These are phyloP conservation scores for Syngnathoides biaculeatus DNA, from an alignment of 2,113 vertebrate genomes.

Conservation along the genomic window DNA sequence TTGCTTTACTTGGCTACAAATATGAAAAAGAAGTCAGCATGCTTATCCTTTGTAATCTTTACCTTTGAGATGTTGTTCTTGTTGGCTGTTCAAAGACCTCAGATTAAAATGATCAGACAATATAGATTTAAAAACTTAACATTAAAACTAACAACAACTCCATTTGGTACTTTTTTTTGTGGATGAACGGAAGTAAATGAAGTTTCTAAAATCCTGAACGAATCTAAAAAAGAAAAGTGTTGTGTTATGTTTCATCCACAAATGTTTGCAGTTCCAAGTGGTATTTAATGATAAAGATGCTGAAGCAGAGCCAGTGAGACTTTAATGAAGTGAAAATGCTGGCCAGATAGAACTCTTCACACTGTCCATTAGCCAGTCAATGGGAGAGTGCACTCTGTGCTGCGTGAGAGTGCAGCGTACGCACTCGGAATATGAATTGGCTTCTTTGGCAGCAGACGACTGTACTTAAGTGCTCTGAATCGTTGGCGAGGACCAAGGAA, in stretches of 20 bases:
- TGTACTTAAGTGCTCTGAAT: conserved; percentile 50
- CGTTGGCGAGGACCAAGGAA: conserved; percentile 31
- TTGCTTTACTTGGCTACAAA: no score
- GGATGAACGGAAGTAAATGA: neutral
- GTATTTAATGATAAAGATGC: neutral
- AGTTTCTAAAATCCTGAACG: neutral
- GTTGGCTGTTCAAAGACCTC: neutral
- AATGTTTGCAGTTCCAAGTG: neutral
- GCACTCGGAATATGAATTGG: conserved; percentile 53
- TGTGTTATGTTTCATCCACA: neutral
- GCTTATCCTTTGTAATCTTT: no score
- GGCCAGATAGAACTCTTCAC: conserved; percentile 25
- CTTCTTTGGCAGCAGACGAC: conserved; percentile 45
- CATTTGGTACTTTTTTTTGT: neutral
- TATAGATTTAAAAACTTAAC: neutral
- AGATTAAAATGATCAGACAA: neutral
- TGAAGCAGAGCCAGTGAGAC: conserved; percentile 8
- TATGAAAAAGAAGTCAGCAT: no score
- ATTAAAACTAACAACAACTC: neutral
- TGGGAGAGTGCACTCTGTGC: conserved; percentile 26
- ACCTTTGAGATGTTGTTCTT: no score
- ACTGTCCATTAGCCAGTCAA: conserved; percentile 42
- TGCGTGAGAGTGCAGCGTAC: conserved; percentile 19
- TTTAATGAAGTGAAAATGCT: conserved; percentile 37
- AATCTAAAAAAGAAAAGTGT: neutral